phyloP scores from a whole-genome alignment of 2,888 invertebrate genomes.

The Torymus tubicola region DNA sequence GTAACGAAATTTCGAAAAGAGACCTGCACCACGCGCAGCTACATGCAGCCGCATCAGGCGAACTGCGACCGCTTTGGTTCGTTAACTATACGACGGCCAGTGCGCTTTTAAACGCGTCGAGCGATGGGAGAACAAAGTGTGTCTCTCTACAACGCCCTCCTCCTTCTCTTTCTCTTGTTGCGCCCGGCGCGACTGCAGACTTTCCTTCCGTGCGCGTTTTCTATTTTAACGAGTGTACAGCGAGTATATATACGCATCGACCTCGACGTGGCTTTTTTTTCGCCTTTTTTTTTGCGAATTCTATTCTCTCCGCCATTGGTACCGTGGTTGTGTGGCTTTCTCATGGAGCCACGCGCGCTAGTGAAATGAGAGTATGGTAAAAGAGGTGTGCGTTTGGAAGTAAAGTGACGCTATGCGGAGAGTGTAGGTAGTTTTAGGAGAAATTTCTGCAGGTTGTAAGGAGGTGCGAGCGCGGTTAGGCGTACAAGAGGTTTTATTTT shows the following conservation, averaged over 20 bases:
- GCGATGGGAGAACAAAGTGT: conserved; percentile 42
- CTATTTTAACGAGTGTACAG: conserved; percentile 18
- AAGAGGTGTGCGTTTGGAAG: too few species aligned
- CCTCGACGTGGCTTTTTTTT: background rate
- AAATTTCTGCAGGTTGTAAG: too few species aligned
- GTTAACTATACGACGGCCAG: conserved; percentile 21
- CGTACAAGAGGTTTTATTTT: too few species aligned
- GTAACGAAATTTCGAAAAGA: background rate
- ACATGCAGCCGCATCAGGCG: too few species aligned
- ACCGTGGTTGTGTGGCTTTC: background rate
- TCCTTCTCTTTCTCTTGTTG: background rate
- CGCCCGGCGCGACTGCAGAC: conserved; percentile 16
- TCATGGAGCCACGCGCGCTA: background rate
- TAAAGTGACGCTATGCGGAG: too few species aligned
- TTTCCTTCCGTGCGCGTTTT: conserved; percentile 47
- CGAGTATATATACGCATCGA: too few species aligned
- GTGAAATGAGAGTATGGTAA: background rate
- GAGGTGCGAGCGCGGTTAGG: too few species aligned
- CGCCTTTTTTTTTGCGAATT: background rate
- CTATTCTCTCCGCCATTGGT: background rate
- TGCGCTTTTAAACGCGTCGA: conserved; percentile 13
- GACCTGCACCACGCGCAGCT: background rate
- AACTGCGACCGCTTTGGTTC: conserved; percentile 7
- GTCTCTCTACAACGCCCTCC: conserved; percentile 21
- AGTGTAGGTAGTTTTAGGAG: too few species aligned